Percentiles rank a stretch among this genome's conserved stretches.
Evolutionary conservation across 2,888 invertebrate genomes (phyloP).

Genomic region (Apodemia mormo): DNA sequence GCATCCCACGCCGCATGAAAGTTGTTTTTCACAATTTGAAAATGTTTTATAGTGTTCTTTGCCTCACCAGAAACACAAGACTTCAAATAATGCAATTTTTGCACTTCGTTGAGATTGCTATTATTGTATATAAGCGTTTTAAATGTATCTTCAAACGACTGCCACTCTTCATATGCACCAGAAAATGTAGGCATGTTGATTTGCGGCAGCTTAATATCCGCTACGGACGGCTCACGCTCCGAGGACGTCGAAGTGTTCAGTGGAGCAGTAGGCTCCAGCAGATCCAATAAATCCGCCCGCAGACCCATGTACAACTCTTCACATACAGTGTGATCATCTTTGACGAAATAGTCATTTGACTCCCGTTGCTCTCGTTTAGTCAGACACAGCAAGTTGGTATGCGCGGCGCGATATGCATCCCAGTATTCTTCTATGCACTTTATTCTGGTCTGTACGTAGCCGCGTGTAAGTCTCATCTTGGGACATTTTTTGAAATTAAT

Average conservation of each 20-base stretch:
- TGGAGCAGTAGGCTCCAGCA: background rate
- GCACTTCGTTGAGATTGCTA: background rate
- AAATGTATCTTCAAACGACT: background rate
- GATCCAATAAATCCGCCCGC: background rate
- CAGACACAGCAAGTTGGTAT: constrained; percentile 26
- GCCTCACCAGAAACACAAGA: background rate
- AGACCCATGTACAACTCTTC: background rate
- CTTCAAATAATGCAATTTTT: background rate
- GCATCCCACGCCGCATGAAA: background rate
- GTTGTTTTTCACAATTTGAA: background rate
- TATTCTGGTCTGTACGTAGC: constrained; percentile 35
- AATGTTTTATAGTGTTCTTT: background rate
- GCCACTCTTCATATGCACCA: background rate
- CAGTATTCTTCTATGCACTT: constrained; percentile 37
- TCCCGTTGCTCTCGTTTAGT: constrained; percentile 23
- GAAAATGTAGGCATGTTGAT: background rate
- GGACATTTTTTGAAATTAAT: constrained; percentile 22
- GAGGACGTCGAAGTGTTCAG: constrained; percentile 14
- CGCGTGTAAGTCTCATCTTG: constrained; percentile 33
- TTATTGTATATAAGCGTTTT: background rate
- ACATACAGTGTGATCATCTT: background rate
- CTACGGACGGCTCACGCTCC: background rate
- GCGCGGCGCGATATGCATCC: constrained; percentile 29
- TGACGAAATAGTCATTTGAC: background rate
- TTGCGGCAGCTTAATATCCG: background rate